Conservation (phyloP, 2,113 vertebrate genomes). For the Peromyscus leucopus region DNA sequence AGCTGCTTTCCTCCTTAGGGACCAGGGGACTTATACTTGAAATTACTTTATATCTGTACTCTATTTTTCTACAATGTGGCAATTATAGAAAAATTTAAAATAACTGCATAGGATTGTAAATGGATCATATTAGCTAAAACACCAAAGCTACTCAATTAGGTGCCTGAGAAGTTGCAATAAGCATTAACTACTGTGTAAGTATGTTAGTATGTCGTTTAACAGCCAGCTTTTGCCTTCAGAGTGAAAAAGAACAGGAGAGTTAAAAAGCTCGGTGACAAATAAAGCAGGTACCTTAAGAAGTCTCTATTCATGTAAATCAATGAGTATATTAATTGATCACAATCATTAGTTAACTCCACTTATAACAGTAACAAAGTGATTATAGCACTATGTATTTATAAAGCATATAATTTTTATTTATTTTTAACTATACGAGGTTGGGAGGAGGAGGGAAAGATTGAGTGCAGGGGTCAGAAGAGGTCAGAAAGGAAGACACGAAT, state of each 20-base stretch:
- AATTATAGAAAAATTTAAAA: neutral
- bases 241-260: neutral
- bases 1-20: neutral
- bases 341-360: neutral
- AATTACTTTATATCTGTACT: neutral
- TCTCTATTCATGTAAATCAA: neutral
- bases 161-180: neutral
- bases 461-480: neutral
- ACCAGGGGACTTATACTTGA: fast-evolving
- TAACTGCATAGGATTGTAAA: neutral
- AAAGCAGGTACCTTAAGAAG: neutral
- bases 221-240: neutral
- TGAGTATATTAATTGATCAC: neutral
- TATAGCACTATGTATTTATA: neutral
- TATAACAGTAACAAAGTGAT: neutral
- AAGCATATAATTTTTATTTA: neutral
- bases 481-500: neutral
- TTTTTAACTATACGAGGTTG: neutral
- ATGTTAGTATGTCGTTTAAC: neutral
- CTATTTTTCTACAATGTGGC: neutral
- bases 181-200: neutral
- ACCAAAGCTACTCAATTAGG: neutral
- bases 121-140: neutral
- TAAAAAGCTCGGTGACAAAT: neutral
- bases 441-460: neutral